Evolutionary conservation across 2,797 vertebrate genomes (phyloP).

Genomic region (Orientallactaga sibirica): DNA sequence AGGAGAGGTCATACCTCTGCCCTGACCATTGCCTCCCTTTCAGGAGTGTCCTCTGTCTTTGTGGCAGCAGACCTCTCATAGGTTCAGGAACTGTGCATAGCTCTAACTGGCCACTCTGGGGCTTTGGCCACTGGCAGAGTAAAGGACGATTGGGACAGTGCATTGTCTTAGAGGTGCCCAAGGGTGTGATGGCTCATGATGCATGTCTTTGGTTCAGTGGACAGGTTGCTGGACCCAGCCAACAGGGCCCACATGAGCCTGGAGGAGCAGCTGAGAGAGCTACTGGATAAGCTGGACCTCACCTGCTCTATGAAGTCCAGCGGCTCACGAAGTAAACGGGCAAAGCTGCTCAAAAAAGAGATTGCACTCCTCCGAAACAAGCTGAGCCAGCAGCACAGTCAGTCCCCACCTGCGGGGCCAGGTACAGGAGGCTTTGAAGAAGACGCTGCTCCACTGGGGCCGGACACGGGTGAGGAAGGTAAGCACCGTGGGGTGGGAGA

Average conservation of each 20-base stretch:
- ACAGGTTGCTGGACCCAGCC: conserved; percentile 94
- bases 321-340: conserved; percentile 96
- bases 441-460: conserved; percentile 88
- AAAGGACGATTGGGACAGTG: neutral
- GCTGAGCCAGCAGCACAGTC: conserved; percentile 92
- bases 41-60: neutral
- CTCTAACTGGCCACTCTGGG: neutral
- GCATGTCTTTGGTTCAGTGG: conserved; percentile 90
- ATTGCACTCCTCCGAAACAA: conserved; percentile 94
- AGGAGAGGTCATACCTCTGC: neutral
- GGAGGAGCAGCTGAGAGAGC: conserved; percentile 95
- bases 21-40: fast-evolving
- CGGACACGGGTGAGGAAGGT: conserved; percentile 94
- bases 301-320: conserved; percentile 98
- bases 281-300: conserved; percentile 97
- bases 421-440: conserved; percentile 89
- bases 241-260: conserved; percentile 92
- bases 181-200: neutral
- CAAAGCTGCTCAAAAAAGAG: conserved; percentile 96
- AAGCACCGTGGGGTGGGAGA: conserved; percentile 70
- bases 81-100: neutral
- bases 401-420: conserved; percentile 88
- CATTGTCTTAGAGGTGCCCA: neutral
- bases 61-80: neutral
- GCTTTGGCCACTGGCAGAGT: neutral